These are phyloP conservation scores for Perdita meconis DNA, from an alignment of 2,888 invertebrate genomes.

Conservation along the genomic window DNA sequence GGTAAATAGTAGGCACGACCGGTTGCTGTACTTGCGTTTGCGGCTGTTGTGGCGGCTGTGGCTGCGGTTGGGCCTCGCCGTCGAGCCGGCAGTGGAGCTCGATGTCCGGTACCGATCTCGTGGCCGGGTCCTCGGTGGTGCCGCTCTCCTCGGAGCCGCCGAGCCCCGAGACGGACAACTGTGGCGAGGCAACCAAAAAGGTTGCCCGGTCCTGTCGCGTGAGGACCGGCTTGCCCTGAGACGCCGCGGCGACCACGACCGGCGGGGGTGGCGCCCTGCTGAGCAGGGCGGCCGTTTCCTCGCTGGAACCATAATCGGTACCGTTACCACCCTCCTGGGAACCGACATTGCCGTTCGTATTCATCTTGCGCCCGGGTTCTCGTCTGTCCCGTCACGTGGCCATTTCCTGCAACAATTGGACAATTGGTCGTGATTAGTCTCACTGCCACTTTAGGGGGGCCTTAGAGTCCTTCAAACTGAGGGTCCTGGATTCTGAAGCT, in stretches of 20 bases:
- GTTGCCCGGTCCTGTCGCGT: conserved; percentile 95
- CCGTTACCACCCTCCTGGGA: conserved; percentile 80
- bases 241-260: conserved; percentile 79
- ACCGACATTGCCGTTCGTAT: conserved; percentile 79
- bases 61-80: conserved; percentile 83
- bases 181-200: conserved; percentile 88
- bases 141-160: conserved; percentile 92
- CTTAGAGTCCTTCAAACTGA: too few species aligned
- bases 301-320: conserved; percentile 87
- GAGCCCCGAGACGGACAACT: conserved; percentile 88
- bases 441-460: not conserved
- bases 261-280: conserved; percentile 87
- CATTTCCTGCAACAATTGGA: conserved; percentile 75
- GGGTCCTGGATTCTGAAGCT: too few species aligned
- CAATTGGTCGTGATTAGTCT: not conserved
- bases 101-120: conserved; percentile 92
- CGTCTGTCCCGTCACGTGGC: conserved; percentile 58
- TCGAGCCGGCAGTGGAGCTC: conserved; percentile 90
- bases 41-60: conserved; percentile 54
- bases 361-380: conserved; percentile 73
- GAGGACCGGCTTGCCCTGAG: conserved; percentile 89
- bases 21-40: conserved; percentile 71
- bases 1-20: conserved; percentile 57
- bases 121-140: conserved; percentile 89
- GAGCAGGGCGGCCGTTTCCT: conserved; percentile 93